Evolutionary conservation across 2,113 vertebrate species (phyloP).

Genomic region (Nycticorax nycticorax): DNA sequence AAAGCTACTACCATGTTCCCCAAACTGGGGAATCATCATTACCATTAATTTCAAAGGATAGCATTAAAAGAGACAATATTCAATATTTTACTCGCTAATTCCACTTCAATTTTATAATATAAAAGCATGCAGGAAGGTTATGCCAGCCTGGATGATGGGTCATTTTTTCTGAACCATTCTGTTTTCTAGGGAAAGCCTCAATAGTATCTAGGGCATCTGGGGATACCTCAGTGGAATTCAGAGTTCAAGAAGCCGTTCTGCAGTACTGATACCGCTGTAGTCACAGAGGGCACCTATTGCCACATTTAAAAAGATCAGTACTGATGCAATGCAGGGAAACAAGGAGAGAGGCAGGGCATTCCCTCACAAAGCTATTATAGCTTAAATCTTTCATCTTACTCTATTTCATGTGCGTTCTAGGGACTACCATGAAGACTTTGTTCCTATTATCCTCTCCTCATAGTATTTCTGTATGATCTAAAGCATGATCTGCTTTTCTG

Average conservation of each 20-base stretch:
- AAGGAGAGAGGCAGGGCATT: slow-evolving; percentile 16
- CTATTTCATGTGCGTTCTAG: not conserved
- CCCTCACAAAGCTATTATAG: not conserved
- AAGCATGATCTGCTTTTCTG: not conserved
- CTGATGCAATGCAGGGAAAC: slow-evolving; percentile 18
- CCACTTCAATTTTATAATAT: slow-evolving; percentile 66
- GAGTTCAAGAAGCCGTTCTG: not conserved
- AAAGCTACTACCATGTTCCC: slow-evolving; percentile 46
- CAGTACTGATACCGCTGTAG: not conserved
- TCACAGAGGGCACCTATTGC: not conserved
- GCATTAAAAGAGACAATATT: slow-evolving; percentile 72
- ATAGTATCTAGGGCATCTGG: not conserved
- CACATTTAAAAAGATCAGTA: not conserved
- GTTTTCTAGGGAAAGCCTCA: slow-evolving; percentile 3
- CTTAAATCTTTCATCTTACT: slow-evolving; percentile 5
- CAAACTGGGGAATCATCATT: slow-evolving; percentile 62
- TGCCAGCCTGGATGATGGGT: not conserved
- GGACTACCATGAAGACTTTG: not conserved
- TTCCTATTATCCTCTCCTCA: not conserved
- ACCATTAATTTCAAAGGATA: slow-evolving; percentile 70
- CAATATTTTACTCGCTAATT: slow-evolving; percentile 75
- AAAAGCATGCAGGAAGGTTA: slow-evolving; percentile 57
- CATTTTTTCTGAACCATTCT: not conserved
- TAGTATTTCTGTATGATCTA: not conserved
- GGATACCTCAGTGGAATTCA: not conserved